Evolutionary conservation across 2,113 vertebrate species (phyloP).

Genomic region (Raphicerus campestris): DNA sequence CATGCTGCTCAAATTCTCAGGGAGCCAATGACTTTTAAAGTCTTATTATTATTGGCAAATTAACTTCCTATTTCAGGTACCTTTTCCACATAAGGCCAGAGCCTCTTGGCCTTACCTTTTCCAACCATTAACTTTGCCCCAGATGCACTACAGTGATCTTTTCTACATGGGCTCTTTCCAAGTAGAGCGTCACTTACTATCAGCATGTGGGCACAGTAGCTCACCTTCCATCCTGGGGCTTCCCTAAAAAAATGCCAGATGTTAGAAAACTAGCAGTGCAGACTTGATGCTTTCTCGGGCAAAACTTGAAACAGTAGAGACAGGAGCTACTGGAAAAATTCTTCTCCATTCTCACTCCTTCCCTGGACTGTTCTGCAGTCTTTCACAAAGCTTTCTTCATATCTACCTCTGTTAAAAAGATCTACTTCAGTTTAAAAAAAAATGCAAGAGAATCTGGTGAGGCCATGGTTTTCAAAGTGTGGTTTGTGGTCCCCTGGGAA

Average conservation of each 20-base stretch:
- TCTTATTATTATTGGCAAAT: not conserved
- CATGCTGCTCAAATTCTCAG: not conserved
- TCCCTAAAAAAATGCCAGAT: not conserved
- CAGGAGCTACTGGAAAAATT: not conserved
- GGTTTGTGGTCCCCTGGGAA: not conserved
- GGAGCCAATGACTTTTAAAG: not conserved
- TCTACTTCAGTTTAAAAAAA: not conserved
- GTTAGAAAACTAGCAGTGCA: not conserved
- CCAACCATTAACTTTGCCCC: not conserved
- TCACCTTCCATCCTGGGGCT: not conserved
- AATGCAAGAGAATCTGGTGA: not conserved
- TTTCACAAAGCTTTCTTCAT: not conserved
- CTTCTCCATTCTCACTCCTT: not conserved
- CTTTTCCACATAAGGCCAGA: not conserved
- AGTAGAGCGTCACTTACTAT: not conserved
- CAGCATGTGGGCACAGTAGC: not conserved
- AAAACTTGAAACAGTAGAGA: not conserved
- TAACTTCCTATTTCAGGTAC: not conserved
- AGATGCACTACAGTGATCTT: not conserved
- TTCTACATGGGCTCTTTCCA: not conserved
- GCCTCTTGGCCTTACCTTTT: not conserved
- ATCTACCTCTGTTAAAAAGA: not conserved
- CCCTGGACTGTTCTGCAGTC: not conserved
- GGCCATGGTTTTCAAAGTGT: not conserved
- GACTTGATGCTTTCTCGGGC: not conserved